Evolutionary conservation across 2,797 vertebrate species (phyloP), one percentile per base, ranked within the genome.

Genomic region (Leptodactylus fallax): DNA sequence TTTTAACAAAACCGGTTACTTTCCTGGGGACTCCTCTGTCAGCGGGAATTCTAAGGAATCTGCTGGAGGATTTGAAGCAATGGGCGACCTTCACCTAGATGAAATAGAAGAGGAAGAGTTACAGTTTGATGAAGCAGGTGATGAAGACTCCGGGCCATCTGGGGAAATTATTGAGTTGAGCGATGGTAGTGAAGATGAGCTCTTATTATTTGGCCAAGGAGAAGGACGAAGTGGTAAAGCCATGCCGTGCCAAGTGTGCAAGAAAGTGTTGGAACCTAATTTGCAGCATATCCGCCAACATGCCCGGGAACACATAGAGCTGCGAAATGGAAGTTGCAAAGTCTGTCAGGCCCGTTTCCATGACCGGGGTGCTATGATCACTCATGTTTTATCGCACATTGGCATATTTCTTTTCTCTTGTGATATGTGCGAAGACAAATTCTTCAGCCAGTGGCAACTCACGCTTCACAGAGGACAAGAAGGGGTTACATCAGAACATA

Each of bases 361-460:
- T 3, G 97, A 98, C 91, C 95, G 93, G 0, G 90, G 94, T 0
- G 95, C 96, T 49, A 93, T 94, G 21, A 91, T 97, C 83, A 92
- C 96, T 2, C 98, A 99, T 0, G 94, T 96, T 23, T 93, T 99
- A 83, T 95, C 96, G 49, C 98, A 99, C 19, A 95, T 99, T 0
- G 97, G 97, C 7, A 96, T 98, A 91, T 97, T 97, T 85, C 96
- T 99, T 60, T 98, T 98, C 92, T 96, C 96, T 90, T 99, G 98
- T 0, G 97, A 99, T 92, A 97, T 99, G 96, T 99, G 98, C 19
- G 96, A 96, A 90, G 92, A 95, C 53, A 97, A 98, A 89, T 99
- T 99, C 94, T 96, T 96, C 92, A 98, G 96, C 53, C 97, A 96
- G 86, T 96, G 94, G 92, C 96, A 96, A 90, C 95, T 99, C 91